phyloP scores from a whole-genome alignment of 2,113 vertebrate species.

The Cichladusa arquata region DNA sequence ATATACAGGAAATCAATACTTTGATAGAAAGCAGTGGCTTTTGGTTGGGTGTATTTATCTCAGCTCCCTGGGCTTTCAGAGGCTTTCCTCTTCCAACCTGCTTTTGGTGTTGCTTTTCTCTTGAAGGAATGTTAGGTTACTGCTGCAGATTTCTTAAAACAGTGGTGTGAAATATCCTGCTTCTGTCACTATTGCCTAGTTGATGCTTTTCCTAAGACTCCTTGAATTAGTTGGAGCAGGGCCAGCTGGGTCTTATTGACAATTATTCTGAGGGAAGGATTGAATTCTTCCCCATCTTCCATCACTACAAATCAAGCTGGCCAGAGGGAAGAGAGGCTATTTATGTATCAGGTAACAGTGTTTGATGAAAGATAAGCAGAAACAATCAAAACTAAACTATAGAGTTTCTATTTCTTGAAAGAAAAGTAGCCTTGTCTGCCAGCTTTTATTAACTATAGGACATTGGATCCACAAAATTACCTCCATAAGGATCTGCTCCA shows the following conservation, averaged over 20 bases:
- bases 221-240: neutral
- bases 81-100: neutral
- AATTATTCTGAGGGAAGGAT: neutral
- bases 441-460: neutral
- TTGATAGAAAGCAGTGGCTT: neutral
- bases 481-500: neutral
- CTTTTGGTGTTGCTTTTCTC: neutral
- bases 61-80: neutral
- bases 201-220: neutral
- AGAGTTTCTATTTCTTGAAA: neutral
- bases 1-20: neutral
- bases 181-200: neutral
- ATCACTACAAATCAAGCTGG: neutral
- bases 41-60: neutral
- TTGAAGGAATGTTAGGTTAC: neutral
- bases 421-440: neutral
- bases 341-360: constrained; percentile 12
- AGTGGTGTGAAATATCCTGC: neutral
- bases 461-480: neutral
- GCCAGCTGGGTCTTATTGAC: neutral
- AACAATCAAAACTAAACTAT: neutral
- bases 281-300: neutral
- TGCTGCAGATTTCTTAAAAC: neutral
- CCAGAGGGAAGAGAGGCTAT: neutral
- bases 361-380: neutral